These are phyloP conservation scores for Catagonus wagneri DNA, from an alignment of 2,113 vertebrate species.

Conservation along the genomic window DNA sequence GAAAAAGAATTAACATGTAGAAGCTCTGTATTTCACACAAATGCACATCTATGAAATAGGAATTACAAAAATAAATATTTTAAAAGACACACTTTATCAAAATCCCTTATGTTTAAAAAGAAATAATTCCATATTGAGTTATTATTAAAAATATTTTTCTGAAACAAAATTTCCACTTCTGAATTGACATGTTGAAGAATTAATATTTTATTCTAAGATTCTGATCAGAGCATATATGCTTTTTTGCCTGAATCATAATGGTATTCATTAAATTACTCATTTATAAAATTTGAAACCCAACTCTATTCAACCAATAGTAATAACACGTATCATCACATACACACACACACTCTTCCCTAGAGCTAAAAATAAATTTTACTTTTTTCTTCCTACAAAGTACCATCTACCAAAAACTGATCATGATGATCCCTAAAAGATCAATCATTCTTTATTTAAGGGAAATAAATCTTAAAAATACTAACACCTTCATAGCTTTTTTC, in stretches of 20 bases:
- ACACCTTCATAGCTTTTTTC: conserved; percentile 33
- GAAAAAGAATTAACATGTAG: background rate
- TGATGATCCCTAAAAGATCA: background rate
- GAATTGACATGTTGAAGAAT: background rate
- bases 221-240: background rate
- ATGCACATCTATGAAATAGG: background rate
- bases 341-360: background rate
- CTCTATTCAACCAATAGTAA: background rate
- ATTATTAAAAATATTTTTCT: background rate
- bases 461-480: conserved; percentile 49
- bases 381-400: background rate
- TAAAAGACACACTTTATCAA: background rate
- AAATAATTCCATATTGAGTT: background rate
- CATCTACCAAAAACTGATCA: conserved; percentile 4
- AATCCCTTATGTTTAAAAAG: background rate
- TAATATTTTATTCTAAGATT: background rate
- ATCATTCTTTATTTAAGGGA: conserved; percentile 23
- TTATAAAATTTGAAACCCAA: background rate
- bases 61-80: background rate
- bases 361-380: conserved; percentile 38
- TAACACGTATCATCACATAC: background rate
- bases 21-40: background rate
- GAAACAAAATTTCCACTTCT: background rate
- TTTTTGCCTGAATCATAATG: background rate
- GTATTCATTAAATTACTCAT: background rate